These are phyloP conservation scores for Drosophila nannoptera DNA, from an alignment of 1,140 invertebrate genomes.

Conservation along the genomic window DNA sequence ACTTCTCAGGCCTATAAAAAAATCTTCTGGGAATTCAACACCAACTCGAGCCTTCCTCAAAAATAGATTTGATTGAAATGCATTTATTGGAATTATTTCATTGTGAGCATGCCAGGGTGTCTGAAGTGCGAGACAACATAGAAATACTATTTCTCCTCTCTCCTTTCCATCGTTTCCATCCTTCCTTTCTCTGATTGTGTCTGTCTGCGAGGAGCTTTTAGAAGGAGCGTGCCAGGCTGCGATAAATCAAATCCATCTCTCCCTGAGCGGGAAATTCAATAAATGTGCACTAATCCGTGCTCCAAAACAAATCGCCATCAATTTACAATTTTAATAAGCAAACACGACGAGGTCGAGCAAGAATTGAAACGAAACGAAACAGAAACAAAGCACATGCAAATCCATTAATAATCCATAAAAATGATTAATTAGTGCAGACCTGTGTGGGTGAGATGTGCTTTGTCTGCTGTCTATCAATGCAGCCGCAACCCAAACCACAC, in stretches of 20 bases:
- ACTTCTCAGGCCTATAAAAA: too few relatives aligned
- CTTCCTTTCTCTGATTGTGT: background rate
- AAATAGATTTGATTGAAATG: background rate
- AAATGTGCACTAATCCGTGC: conserved; percentile 33
- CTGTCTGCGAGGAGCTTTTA: conserved; percentile 33
- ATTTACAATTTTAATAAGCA: conserved; percentile 53
- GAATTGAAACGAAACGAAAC: background rate
- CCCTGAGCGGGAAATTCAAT: conserved; percentile 12
- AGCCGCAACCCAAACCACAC: conserved; percentile 26
- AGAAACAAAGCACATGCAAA: conserved; percentile 31
- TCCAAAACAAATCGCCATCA: conserved; percentile 43
- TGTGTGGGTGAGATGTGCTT: conserved; percentile 38
- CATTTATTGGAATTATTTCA: background rate
- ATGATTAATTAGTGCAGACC: conserved; percentile 69
- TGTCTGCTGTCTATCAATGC: conserved; percentile 60
- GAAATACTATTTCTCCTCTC: background rate
- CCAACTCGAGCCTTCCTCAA: background rate
- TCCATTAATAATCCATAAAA: conserved; percentile 75
- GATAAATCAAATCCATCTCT: conserved; percentile 27
- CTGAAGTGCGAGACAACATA: background rate
- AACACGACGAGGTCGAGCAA: conserved; percentile 21
- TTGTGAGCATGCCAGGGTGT: background rate
- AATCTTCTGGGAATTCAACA: too few relatives aligned
- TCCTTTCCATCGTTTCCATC: background rate
- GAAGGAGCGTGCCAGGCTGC: conserved; percentile 22